Percentiles rank a stretch among this genome's conserved stretches.
These are phyloP conservation scores for Paraplagusia blochii DNA, from an alignment of 2,113 vertebrate genomes.

Conservation along the genomic window DNA sequence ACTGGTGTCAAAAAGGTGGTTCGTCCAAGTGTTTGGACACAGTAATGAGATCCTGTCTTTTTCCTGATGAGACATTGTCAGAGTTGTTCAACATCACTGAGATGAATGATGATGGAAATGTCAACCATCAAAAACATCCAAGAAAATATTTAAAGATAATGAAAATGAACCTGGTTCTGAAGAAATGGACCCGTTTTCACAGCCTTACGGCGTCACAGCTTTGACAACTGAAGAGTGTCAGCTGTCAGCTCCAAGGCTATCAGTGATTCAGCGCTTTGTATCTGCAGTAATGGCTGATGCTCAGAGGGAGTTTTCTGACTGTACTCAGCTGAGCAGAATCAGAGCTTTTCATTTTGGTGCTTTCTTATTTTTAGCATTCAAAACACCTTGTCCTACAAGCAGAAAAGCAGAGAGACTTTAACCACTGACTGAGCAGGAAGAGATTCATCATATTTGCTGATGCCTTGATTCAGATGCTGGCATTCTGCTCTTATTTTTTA, in stretches of 20 bases:
- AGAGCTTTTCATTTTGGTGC: slow-evolving; percentile 2
- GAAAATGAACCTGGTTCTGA: background rate
- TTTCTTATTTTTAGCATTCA: background rate
- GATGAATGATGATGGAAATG: too few relatives aligned
- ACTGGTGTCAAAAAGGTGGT: too few relatives aligned
- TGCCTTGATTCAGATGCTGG: background rate
- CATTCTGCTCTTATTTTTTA: background rate
- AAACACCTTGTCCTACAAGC: background rate
- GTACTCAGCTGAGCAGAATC: background rate
- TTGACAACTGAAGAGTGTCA: background rate
- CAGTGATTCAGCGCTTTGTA: slow-evolving; percentile 15
- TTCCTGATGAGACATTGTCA: too few relatives aligned
- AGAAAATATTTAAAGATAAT: too few relatives aligned
- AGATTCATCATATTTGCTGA: background rate
- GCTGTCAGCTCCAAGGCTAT: background rate
- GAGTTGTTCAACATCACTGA: too few relatives aligned
- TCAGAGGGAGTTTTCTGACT: background rate
- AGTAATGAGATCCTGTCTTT: too few relatives aligned
- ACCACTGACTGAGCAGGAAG: background rate
- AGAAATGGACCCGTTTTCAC: background rate
- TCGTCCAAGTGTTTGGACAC: too few relatives aligned
- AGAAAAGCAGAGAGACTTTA: background rate
- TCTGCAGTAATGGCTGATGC: slow-evolving; percentile 6
- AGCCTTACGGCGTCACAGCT: background rate
- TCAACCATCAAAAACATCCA: too few relatives aligned